phyloP scores from a whole-genome alignment of 2,113 vertebrate species.

The Colossoma macropomum region DNA sequence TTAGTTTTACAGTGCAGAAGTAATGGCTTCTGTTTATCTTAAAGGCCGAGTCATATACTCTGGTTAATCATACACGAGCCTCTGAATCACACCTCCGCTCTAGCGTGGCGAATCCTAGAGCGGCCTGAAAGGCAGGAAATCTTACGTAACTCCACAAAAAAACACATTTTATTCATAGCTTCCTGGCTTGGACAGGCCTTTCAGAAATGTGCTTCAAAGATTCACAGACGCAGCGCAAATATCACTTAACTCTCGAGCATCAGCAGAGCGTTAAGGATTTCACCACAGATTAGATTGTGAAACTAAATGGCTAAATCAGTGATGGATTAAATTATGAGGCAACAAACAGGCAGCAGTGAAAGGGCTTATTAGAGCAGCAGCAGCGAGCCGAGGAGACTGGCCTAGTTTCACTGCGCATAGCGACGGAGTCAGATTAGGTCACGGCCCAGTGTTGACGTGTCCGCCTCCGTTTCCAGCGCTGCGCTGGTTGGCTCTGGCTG shows the following conservation, averaged over 20 bases:
- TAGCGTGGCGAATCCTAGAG: background rate
- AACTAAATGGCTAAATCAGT: background rate
- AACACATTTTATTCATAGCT: background rate
- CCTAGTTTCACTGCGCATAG: conserved; percentile 15
- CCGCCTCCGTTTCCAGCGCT: conserved; percentile 40
- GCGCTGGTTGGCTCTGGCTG: conserved; percentile 40
- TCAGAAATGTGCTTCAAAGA: background rate
- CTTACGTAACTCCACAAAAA: background rate
- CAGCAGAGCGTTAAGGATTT: background rate
- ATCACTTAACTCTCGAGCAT: background rate
- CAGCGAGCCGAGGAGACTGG: background rate
- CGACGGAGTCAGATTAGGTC: conserved; percentile 54
- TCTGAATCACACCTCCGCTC: background rate
- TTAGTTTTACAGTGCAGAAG: background rate
- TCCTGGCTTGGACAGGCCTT: background rate
- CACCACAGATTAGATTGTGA: background rate
- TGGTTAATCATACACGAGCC: conserved; percentile 16
- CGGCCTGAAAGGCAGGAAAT: background rate
- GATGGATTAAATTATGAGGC: conserved; percentile 9
- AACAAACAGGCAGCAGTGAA: background rate
- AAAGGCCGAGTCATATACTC: background rate
- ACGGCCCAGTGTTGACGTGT: conserved; percentile 50
- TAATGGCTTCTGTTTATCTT: background rate
- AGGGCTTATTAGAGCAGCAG: conserved; percentile 4
- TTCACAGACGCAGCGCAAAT: background rate